Percentiles rank a stretch among this genome's conserved stretches.
Evolutionary conservation across 2,113 vertebrate genomes (phyloP).

Genomic region (Spheniscus mendiculus): DNA sequence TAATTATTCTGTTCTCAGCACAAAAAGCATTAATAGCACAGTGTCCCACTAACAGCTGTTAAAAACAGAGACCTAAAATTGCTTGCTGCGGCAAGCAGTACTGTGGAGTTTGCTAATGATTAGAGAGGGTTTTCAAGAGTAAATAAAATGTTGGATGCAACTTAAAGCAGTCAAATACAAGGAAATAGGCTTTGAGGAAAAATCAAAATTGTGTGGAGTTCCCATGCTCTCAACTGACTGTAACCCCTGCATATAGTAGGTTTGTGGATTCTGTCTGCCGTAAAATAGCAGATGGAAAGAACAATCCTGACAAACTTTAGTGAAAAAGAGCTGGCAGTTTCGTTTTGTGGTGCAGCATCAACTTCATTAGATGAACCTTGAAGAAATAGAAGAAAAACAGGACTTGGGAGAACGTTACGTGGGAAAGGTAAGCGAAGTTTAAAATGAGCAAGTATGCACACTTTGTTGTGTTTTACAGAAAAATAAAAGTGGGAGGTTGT

Average conservation of each 20-base stretch:
- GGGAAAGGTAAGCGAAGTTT: not conserved
- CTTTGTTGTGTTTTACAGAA: not conserved
- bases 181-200: not conserved
- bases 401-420: not conserved
- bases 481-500: not conserved
- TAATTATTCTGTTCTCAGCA: not conserved
- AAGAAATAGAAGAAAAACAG: not conserved
- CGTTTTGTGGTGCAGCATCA: not conserved
- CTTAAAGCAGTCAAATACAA: not conserved
- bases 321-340: not conserved
- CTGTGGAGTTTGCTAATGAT: not conserved
- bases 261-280: not conserved
- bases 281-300: not conserved
- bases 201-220: not conserved
- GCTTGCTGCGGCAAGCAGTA: not conserved
- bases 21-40: not conserved
- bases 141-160: not conserved
- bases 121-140: not conserved
- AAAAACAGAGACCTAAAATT: not conserved
- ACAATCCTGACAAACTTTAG: not conserved
- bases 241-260: fast-evolving
- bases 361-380: not conserved
- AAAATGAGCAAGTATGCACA: fast-evolving
- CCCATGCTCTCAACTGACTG: not conserved
- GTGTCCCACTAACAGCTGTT: not conserved